Conservation (phyloP, 2,797 vertebrate species). For the Microtus obscurus region DNA sequence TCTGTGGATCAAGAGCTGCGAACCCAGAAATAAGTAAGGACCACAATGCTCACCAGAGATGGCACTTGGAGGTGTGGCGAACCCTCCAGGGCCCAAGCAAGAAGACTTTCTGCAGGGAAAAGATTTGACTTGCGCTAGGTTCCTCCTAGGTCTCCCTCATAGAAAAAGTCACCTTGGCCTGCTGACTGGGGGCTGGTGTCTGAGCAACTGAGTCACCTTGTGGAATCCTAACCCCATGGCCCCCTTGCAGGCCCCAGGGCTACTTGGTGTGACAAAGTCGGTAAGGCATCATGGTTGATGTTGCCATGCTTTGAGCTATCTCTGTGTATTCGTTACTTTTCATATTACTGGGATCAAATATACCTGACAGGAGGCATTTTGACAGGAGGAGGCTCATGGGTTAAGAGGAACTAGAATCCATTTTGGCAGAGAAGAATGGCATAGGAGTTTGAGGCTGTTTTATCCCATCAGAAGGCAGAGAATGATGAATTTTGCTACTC, state of each 20-base stretch:
- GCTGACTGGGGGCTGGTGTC: neutral
- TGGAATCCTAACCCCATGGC: neutral
- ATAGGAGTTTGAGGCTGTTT: neutral
- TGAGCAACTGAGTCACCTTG: neutral
- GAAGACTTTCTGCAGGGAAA: neutral
- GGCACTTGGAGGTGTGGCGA: neutral
- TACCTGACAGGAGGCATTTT: neutral
- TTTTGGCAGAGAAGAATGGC: neutral
- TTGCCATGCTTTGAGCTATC: too few relatives aligned
- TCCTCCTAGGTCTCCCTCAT: neutral
- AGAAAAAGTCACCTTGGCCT: neutral
- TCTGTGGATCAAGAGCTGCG: neutral
- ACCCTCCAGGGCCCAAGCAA: neutral
- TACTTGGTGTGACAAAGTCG: neutral
- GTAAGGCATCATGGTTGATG: too few relatives aligned
- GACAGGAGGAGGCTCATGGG: neutral
- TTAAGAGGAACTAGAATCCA: neutral
- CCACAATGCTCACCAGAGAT: neutral
- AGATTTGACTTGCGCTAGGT: neutral
- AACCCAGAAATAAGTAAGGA: neutral
- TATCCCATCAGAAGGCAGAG: too few relatives aligned
- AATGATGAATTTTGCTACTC: neutral
- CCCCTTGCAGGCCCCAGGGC: neutral
- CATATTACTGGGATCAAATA: neutral
- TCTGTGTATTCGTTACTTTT: neutral